A percentile compares a stretch with the other conserved stretches of the same genome.
Evolutionary conservation across 2,797 vertebrate species (phyloP).

Genomic region (Acanthis flammea): DNA sequence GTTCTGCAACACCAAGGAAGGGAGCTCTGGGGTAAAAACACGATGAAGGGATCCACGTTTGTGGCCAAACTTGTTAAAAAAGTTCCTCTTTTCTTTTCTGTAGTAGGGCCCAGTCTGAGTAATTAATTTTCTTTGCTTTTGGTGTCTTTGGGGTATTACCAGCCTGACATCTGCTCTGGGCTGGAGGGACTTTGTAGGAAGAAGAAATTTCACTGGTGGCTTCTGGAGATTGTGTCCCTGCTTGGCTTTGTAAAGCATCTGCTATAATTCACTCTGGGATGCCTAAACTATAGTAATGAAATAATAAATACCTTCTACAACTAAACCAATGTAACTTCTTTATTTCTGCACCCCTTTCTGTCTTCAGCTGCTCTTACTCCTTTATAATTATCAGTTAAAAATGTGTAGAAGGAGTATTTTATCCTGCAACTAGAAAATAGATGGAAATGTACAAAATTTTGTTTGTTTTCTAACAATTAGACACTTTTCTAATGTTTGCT

Average conservation of each 20-base stretch:
- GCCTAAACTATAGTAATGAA: not conserved
- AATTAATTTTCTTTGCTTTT: not conserved
- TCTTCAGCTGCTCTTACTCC: not conserved
- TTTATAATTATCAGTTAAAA: not conserved
- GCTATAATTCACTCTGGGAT: not conserved
- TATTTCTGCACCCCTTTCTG: not conserved
- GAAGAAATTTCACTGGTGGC: not conserved
- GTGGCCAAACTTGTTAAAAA: not conserved
- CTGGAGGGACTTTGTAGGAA: not conserved
- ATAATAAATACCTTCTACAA: not conserved
- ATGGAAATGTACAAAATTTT: fast-evolving
- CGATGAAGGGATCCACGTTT: fast-evolving
- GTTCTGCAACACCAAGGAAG: too few species aligned
- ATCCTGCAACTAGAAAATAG: not conserved
- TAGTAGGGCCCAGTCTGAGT: not conserved
- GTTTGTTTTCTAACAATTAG: not conserved
- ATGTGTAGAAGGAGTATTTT: not conserved
- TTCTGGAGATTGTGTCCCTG: not conserved
- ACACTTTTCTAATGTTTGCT: not conserved
- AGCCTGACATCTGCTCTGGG: not conserved
- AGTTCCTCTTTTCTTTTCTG: not conserved
- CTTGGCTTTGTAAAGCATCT: not conserved
- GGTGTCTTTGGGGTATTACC: not conserved
- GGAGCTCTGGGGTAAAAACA: not conserved
- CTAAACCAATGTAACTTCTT: not conserved